phyloP scores from a whole-genome alignment of 2,113 vertebrate species.

The Piliocolobus tephrosceles region DNA sequence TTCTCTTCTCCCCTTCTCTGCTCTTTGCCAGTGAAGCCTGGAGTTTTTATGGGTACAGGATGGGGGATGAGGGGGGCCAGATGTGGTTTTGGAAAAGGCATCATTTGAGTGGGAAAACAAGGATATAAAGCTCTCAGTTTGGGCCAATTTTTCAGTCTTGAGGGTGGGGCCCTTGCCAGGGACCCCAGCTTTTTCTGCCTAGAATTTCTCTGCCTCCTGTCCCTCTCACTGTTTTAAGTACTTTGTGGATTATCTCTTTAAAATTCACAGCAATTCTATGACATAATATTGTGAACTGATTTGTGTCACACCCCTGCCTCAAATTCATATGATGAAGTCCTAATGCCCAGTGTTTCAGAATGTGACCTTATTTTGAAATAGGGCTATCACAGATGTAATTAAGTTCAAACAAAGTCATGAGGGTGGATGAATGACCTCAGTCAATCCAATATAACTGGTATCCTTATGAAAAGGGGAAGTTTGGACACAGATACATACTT shows the following conservation, averaged over 20 bases:
- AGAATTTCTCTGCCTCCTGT: too few relatives aligned
- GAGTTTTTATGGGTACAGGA: too few relatives aligned
- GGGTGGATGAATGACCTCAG: neutral
- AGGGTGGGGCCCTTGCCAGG: too few relatives aligned
- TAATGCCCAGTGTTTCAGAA: neutral
- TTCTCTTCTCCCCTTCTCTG: too few relatives aligned
- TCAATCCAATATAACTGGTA: neutral
- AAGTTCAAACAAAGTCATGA: neutral
- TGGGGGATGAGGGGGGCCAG: too few relatives aligned
- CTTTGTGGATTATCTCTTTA: neutral
- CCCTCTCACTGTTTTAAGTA: neutral
- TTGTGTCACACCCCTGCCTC: neutral
- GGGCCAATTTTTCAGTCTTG: too few relatives aligned
- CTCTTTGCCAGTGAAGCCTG: too few relatives aligned
- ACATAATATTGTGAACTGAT: neutral
- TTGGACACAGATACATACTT: neutral
- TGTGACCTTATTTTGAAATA: neutral
- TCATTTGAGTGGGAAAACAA: too few relatives aligned
- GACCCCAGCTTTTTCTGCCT: too few relatives aligned
- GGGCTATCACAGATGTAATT: neutral
- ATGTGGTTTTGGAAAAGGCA: too few relatives aligned
- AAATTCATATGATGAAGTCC: neutral
- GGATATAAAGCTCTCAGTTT: too few relatives aligned
- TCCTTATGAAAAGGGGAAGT: neutral
- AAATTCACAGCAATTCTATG: neutral